Base-by-base conservation (phyloP, 2,888 invertebrate species). In the Sarcophaga carnaria region DNA sequence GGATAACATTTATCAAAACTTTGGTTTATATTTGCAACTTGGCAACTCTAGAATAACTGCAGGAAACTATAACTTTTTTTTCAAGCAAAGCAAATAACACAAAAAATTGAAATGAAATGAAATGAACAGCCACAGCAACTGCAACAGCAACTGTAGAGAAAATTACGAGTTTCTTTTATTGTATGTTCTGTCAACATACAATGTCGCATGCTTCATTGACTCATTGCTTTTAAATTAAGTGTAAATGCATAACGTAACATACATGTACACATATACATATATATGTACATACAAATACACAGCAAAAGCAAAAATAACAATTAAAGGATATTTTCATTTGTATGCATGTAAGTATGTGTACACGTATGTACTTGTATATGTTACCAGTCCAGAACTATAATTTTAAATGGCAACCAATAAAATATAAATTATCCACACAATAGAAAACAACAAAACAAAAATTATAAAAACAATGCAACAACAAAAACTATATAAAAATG, bases 141-240 rank as follows among this genome's bases (percentile, higher is more conserved):
- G 37, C 37, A 59, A 37, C 37, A 37, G 37, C 37, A 37, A 37
- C 10, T 37, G 8, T 10, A 37, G 37, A 37, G 37, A 22, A 69
- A 75, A 84, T 76, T 85, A 77, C 64, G 62, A 76, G 60, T 70
- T 80, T 71, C 66, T 71, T 49, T 71, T n/a, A 45, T 77, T 80
- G 80, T 72, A 78, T 80, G 78, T 70, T 66, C 83, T 81, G 83
- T 86, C 83, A 79, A 82, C 84, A 82, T 77, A 84, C 82, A 80
- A 84, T 85, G 89, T 89, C 79, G 88, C 89, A 88, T 89, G 88
- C 88, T 84, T 88, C 88, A 88, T 87, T 84, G 76, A 85, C 87
- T 88, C 85, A 88, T 86, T 88, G 88, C 85, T 88, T 88, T 88
- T 85, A 85, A 87, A 88, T 88, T 88, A 88, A 87, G 84, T 88